Evolutionary conservation across 2,888 invertebrate genomes (phyloP).

Genomic region (Amphipoea lucens): DNA sequence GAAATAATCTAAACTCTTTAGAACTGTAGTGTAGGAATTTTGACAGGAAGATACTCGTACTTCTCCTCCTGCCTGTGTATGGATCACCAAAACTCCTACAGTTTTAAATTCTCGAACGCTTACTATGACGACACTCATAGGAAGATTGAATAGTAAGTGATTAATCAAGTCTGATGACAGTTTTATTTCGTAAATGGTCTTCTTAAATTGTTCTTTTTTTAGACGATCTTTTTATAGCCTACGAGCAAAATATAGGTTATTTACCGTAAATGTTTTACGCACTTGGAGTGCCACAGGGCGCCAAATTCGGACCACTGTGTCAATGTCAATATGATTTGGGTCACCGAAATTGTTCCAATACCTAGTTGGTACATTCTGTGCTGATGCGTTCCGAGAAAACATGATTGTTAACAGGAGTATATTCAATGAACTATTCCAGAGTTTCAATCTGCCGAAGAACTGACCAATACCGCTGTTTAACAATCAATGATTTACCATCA

Average conservation of each 20-base stretch:
- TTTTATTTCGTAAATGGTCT: background rate
- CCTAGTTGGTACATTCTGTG: conserved; percentile 26
- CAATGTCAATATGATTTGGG: conserved; percentile 74
- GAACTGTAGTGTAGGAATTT: too few relatives aligned
- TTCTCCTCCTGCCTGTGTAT: too few relatives aligned
- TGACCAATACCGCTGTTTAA: background rate
- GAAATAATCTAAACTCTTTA: too few relatives aligned
- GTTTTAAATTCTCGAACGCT: background rate
- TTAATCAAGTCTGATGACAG: background rate
- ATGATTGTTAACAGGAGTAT: background rate
- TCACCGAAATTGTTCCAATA: conserved; percentile 59
- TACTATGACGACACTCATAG: background rate
- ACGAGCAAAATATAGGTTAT: conserved; percentile 23
- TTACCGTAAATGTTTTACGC: conserved; percentile 52
- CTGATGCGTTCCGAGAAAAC: background rate
- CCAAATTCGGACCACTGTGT: conserved; percentile 72
- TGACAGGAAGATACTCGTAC: too few relatives aligned
- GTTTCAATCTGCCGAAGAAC: background rate
- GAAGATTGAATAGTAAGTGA: background rate
- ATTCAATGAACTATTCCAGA: background rate
- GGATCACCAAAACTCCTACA: background rate
- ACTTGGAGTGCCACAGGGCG: conserved; percentile 69
- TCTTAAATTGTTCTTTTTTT: conserved; percentile 16
- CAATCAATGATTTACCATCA: background rate
- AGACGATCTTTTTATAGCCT: conserved; percentile 12